phyloP scores from a whole-genome alignment of 2,888 invertebrate genomes.

The Slavum lentiscoides region DNA sequence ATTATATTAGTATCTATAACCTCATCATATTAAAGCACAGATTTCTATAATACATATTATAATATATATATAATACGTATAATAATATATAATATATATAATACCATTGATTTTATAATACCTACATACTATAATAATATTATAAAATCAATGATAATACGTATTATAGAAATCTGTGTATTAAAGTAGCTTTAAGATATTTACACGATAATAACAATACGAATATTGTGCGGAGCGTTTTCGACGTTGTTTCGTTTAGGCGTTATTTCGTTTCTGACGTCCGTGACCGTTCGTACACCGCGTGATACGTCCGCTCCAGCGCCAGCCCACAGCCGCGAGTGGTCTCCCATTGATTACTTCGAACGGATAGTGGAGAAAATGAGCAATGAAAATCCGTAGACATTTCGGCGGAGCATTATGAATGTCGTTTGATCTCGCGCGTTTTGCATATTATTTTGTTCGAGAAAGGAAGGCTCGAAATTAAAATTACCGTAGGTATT shows the following conservation, averaged over 20 bases:
- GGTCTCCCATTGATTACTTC: conserved; percentile 31
- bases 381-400: neutral
- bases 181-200: no score
- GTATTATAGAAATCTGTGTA: no score
- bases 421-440: neutral
- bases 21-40: no score
- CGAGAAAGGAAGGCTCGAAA: neutral
- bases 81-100: no score
- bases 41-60: no score
- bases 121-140: no score
- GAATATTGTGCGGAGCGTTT: neutral
- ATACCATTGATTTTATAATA: no score
- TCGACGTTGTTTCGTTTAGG: conserved; percentile 4
- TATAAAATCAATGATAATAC: no score
- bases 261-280: neutral
- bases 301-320: conserved; percentile 2
- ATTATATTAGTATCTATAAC: no score
- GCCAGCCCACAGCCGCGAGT: neutral
- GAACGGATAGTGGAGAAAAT: neutral
- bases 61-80: no score
- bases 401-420: neutral
- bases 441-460: neutral
- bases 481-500: neutral
- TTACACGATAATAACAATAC: no score
- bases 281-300: neutral